These are phyloP conservation scores for Anastrepha ludens DNA, from an alignment of 1,140 invertebrate genomes.

Conservation along the genomic window DNA sequence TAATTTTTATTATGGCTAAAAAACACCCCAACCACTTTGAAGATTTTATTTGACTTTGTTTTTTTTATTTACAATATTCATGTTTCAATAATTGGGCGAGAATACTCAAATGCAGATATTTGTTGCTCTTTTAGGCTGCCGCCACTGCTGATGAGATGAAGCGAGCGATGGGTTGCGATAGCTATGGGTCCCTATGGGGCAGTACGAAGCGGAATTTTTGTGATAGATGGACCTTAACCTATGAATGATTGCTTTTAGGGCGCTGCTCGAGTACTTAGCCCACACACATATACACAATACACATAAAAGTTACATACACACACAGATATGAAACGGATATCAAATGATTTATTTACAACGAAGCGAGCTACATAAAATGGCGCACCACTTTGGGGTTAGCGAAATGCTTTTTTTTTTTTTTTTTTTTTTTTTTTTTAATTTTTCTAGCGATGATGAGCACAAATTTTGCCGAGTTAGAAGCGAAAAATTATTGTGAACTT, in stretches of 20 bases:
- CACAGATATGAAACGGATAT: slow-evolving; percentile 29
- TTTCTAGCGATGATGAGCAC: slow-evolving; percentile 7
- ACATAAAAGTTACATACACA: slow-evolving; percentile 50
- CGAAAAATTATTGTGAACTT: slow-evolving; percentile 19
- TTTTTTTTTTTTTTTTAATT: not conserved
- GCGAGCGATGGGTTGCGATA: not conserved
- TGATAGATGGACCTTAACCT: slow-evolving; percentile 19
- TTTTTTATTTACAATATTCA: not conserved
- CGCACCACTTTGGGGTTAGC: not conserved
- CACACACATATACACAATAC: slow-evolving; percentile 19
- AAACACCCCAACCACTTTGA: not conserved
- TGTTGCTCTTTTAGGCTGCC: not conserved
- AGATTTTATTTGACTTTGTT: not conserved
- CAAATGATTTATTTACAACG: slow-evolving; percentile 44
- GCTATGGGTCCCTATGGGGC: not conserved
- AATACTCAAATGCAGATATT: too few species aligned
- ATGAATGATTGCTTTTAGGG: not conserved
- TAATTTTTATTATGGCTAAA: too few species aligned
- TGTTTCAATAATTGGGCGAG: too few species aligned
- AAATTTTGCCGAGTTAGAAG: slow-evolving; percentile 39
- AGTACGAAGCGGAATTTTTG: not conserved
- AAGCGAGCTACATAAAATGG: not conserved
- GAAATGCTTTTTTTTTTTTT: not conserved
- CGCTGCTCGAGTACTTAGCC: not conserved
- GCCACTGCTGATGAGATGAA: slow-evolving; percentile 23